Conservation (phyloP, 2,113 vertebrate genomes). For the Elephas maximus region DNA sequence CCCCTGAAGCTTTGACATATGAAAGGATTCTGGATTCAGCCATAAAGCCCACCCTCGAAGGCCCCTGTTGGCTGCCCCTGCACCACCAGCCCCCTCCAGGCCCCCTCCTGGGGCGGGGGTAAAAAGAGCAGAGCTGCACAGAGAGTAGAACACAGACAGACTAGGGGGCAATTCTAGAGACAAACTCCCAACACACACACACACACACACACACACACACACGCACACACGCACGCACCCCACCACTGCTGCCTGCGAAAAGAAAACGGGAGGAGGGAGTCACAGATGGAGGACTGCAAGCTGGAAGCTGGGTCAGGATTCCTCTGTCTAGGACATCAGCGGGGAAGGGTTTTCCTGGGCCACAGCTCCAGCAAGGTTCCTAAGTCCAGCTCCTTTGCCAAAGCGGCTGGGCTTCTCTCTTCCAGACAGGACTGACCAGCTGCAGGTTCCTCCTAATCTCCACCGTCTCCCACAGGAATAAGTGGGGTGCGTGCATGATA, state of each 20-base stretch:
- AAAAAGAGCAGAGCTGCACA: background rate
- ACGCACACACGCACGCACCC: background rate
- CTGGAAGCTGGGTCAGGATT: background rate
- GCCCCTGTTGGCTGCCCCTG: fast-evolving
- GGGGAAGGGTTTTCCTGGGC: background rate
- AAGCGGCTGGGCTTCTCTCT: fast-evolving
- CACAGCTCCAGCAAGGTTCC: background rate
- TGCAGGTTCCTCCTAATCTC: too few species aligned
- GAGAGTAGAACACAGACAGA: fast-evolving
- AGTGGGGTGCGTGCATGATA: fast-evolving
- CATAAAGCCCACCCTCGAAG: background rate
- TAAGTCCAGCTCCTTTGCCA: fast-evolving
- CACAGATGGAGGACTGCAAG: background rate
- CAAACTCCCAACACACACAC: background rate
- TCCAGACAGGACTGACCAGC: fast-evolving
- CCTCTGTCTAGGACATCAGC: background rate
- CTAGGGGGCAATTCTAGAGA: too few species aligned
- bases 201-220: too few species aligned
- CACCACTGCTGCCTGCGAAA: background rate
- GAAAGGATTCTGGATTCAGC: background rate
- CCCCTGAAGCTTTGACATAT: background rate
- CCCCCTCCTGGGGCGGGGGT: fast-evolving
- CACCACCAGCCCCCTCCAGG: background rate
- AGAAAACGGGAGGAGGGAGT: background rate
- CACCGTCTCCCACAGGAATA: fast-evolving